Base-by-base conservation (phyloP, 2,888 invertebrate genomes). In the Caprella mutica region DNA sequence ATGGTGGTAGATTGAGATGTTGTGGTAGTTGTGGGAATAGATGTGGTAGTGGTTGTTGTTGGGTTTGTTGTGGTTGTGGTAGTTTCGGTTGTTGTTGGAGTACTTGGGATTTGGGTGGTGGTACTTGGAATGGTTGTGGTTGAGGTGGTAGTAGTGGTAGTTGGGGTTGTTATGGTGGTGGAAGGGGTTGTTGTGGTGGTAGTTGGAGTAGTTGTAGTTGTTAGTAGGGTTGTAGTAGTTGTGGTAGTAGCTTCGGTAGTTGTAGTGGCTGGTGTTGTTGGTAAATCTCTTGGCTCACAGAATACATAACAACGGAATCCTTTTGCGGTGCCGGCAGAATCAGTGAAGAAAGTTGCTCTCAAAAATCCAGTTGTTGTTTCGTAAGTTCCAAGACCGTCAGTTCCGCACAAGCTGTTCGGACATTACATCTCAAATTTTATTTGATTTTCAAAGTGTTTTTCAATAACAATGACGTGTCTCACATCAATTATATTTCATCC, bases 331-430 rank as follows among this genome's bases (percentile, higher is more conserved):
- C 9, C 17, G 2, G 12, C 24, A 19, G 42, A 3, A 33, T 53
- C 43, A 17, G 42, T 39, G 53, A 43, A 42, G 53, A 53, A 53
- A 23, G 53, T 53, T 27, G 43, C 21, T 5, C 53, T 26, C 3
- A 43, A 29, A 27, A 27, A 53, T 12, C 53, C 53, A 8, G 40
- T 42, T 9, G 53, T 17, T 2, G 53, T 53, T 8, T 5, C 33
- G 29, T 29, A 43, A 23, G 42, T 43, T 42, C 43, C 43, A 14
- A 43, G 53, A 29, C 42, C 42, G 26, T 42, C 14, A 9, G 40
- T 40, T 3, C 53, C 53, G 29, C 53, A 53, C 5, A 27, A 27
- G 5, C 52, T 52, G 39, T 35, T 35, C 1, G 24, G 5, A 21
- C 1, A 39, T 19, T 6, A 6, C 1, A 14, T 19, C 17, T 5